These are phyloP conservation scores for Cisticola juncidis DNA, from an alignment of 2,113 vertebrate species.

Conservation along the genomic window DNA sequence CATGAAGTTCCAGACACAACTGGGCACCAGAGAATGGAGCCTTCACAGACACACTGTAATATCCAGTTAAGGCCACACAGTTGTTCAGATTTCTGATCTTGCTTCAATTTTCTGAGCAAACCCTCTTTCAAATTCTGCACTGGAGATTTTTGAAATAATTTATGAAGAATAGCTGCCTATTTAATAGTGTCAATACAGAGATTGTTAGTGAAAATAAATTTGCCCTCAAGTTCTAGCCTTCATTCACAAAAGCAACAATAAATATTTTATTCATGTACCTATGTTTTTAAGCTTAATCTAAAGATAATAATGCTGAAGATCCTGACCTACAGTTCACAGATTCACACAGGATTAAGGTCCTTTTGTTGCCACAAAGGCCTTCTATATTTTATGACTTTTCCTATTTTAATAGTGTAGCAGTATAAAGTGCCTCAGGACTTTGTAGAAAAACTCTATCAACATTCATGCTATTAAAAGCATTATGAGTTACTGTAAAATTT, in stretches of 20 bases:
- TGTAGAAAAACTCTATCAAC: slow-evolving; percentile 49
- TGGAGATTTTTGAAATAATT: neutral
- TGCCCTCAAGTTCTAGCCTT: neutral
- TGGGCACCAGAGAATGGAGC: neutral
- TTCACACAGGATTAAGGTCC: neutral
- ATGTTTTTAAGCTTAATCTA: neutral
- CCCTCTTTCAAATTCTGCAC: neutral
- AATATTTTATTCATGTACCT: neutral
- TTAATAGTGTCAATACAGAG: neutral
- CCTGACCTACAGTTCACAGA: neutral
- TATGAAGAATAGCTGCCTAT: neutral
- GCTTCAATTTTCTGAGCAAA: neutral
- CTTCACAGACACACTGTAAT: accelerated
- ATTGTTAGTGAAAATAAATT: neutral
- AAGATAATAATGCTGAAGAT: neutral
- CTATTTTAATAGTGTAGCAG: slow-evolving; percentile 34
- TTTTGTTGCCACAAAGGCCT: neutral
- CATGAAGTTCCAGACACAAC: neutral
- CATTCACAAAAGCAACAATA: neutral
- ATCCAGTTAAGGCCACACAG: neutral
- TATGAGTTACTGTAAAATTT: slow-evolving; percentile 58
- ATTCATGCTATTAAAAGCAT: slow-evolving; percentile 48
- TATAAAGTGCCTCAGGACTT: slow-evolving; percentile 42
- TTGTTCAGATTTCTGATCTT: neutral
- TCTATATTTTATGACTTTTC: slow-evolving; percentile 48